Conservation (phyloP, 1,140 invertebrate genomes). For the Brachystomella parvula region DNA sequence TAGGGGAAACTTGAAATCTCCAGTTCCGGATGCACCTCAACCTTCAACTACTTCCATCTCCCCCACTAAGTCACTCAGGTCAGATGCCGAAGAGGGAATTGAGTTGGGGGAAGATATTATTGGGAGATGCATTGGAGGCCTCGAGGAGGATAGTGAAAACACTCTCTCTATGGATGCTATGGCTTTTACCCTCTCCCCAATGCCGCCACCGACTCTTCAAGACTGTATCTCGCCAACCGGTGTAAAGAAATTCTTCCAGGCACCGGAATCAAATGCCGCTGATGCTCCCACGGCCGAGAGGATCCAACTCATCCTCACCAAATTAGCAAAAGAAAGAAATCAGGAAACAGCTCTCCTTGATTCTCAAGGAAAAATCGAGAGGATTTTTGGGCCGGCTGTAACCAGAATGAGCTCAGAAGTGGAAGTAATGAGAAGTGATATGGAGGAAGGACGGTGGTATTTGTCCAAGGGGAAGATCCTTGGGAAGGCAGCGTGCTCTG, state of each 20-base stretch:
- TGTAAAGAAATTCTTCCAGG: not conserved
- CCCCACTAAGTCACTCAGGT: no score
- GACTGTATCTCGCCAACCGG: not conserved
- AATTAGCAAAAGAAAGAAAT: not conserved
- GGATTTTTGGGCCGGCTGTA: not conserved
- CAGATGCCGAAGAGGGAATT: not conserved
- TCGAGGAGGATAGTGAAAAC: not conserved
- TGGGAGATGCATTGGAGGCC: not conserved
- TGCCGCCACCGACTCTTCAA: not conserved
- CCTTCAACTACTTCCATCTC: no score
- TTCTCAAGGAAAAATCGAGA: not conserved
- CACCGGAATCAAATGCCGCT: not conserved
- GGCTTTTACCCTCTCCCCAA: not conserved
- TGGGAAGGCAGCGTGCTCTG: not conserved
- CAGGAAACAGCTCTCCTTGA: not conserved
- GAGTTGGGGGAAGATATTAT: slow-evolving; percentile 2
- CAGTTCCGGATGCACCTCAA: not conserved
- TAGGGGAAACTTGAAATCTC: not conserved
- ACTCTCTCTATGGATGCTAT: not conserved
- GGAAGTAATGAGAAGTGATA: not conserved
- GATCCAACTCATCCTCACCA: not conserved
- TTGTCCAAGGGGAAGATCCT: not conserved
- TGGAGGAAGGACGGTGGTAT: not conserved
- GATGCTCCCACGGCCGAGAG: not conserved
- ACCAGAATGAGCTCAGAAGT: not conserved